Percentiles rank a stretch among this genome's conserved stretches.
Evolutionary conservation across 2,797 vertebrate species (phyloP).

Genomic region (Periparus ater): DNA sequence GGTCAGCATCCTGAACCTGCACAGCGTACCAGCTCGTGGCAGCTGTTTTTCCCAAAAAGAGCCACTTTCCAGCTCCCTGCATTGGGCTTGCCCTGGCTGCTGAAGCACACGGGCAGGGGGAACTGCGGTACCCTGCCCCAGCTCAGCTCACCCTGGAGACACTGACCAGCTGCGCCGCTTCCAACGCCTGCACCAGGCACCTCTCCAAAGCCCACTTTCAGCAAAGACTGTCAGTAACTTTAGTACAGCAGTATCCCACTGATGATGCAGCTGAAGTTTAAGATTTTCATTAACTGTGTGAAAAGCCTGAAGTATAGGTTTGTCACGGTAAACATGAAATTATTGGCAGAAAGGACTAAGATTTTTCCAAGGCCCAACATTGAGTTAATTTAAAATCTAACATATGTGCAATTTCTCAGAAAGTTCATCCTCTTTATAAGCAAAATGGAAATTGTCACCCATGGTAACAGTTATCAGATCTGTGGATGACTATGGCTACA

Average conservation of each 20-base stretch:
- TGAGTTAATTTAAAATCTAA: not conserved
- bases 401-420: not conserved
- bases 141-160: not conserved
- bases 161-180: not conserved
- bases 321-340: not conserved
- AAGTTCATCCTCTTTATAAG: not conserved
- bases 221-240: not conserved
- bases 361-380: not conserved
- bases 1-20: not conserved
- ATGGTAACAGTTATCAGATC: conserved; percentile 29
- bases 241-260: not conserved
- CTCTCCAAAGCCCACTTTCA: not conserved
- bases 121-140: not conserved
- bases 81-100: not conserved
- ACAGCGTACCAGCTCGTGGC: fast-evolving
- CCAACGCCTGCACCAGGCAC: fast-evolving
- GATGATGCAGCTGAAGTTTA: not conserved
- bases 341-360: not conserved
- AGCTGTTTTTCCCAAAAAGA: not conserved
- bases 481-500: not conserved
- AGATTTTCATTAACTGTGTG: not conserved
- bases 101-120: not conserved
- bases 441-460: not conserved
- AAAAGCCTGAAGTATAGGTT: not conserved
- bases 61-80: not conserved